Evolutionary conservation across 2,888 invertebrate species (phyloP), one percentile per base, ranked within the genome.

Genomic region (Agrotis segetum): DNA sequence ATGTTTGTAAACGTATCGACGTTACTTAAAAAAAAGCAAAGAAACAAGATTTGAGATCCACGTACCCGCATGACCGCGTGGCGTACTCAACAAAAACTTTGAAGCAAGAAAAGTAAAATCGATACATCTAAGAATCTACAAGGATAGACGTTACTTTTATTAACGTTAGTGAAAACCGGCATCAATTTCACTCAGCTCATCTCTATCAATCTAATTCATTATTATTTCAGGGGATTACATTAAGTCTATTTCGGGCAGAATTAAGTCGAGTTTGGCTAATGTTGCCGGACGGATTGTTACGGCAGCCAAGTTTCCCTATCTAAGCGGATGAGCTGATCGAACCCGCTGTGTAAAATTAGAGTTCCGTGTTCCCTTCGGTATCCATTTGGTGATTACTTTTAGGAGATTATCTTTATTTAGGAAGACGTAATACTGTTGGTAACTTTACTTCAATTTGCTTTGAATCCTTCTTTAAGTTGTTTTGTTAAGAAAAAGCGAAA

Each of bases 191-290:
- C 64, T 56, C 50, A 61, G 49, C 24, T 74, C 59, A 67, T 77
- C 71, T 67, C 56, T 65, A 66, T 56, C 63, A 74, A 81, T 74
- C 82, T 78, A 81, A 81, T 81, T 81, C 74, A 78, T 81, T 81
- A 81, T 81, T 81, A 81, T 81, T 78, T 81, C 74, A 71, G 64
- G n/a, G 82, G 82, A 79, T 81, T 81, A 81, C 82, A 81, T 79
- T 82, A 81, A 80, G 81, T 77, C 81, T 79, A 81, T 79, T 77
- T 79, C 63, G 77, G 81, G 79, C 68, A 66, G 79, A 61, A 77
- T 73, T 79, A 77, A 81, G 77, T 69, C 74, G 79, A 79, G 79
- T 81, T 79, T 81, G 79, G 81, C 77, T 81, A 81, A 79, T 81
- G 73, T 78, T 65, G 78, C 67, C 56, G 67, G 82, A 71, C 67